Percentiles rank a stretch among this genome's conserved stretches.
Conservation (phyloP, 2,113 vertebrate genomes). For the Aldabrachelys gigantea region DNA sequence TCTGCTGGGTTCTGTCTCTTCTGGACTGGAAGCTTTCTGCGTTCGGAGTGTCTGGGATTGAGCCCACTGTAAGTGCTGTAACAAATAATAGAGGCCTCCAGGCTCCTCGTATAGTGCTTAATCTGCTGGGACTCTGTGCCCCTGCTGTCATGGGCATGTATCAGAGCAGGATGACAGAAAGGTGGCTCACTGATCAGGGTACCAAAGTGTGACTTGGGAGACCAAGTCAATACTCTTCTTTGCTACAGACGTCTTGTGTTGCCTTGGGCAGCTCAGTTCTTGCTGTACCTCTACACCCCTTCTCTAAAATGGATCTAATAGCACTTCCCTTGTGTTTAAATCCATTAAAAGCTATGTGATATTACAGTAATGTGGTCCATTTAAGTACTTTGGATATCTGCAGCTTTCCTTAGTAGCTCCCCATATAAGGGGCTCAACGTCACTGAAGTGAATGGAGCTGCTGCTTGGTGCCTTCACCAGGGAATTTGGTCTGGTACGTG, state of each 20-base stretch:
- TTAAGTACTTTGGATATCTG: not conserved
- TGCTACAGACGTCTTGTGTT: not conserved
- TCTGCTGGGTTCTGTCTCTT: not conserved
- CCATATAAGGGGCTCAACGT: too few relatives aligned
- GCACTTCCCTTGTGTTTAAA: not conserved
- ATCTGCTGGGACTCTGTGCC: not conserved
- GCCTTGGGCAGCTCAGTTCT: not conserved
- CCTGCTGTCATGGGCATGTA: not conserved
- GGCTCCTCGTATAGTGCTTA: not conserved
- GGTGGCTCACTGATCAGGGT: not conserved
- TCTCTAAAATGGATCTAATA: not conserved
- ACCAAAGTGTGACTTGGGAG: not conserved
- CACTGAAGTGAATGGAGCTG: too few relatives aligned
- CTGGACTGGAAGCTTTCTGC: not conserved
- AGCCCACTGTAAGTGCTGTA: not conserved
- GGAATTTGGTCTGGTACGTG: too few relatives aligned
- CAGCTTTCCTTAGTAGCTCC: not conserved
- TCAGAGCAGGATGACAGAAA: not conserved
- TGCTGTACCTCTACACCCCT: too few relatives aligned
- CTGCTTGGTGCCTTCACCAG: too few relatives aligned
- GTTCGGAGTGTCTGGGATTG: fast-evolving
- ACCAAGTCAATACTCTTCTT: not conserved
- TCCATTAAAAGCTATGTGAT: not conserved
- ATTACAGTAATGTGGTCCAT: not conserved
- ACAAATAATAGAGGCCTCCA: not conserved